Percentiles rank a stretch among this genome's conserved stretches.
phyloP scores from a whole-genome alignment of 1,140 invertebrate genomes.

The Ooceraea biroi region DNA sequence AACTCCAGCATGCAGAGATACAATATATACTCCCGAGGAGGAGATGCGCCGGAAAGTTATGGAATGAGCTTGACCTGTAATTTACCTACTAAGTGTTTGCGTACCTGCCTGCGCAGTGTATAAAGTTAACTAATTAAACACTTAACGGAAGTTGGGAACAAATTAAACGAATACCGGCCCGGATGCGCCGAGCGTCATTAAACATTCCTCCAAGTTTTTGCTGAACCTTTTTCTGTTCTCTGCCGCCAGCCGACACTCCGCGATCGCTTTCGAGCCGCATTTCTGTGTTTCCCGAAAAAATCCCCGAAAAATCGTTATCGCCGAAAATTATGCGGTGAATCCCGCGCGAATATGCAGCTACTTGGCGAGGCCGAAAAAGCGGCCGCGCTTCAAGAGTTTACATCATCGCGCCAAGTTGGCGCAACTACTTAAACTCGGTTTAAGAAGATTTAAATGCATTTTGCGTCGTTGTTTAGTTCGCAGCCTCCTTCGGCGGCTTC shows the following conservation, averaged over 20 bases:
- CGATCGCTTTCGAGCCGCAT: constrained; percentile 42
- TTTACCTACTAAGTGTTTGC: constrained; percentile 83
- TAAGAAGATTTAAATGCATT: constrained; percentile 63
- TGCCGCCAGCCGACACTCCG: constrained; percentile 25
- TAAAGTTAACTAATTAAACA: constrained; percentile 84
- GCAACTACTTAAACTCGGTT: constrained; percentile 63
- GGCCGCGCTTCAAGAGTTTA: constrained; percentile 27
- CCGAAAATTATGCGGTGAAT: constrained; percentile 37
- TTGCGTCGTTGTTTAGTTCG: constrained; percentile 56
- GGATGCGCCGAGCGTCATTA: constrained; percentile 69
- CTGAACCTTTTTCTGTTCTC: constrained; percentile 52
- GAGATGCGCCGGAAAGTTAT: constrained; percentile 78
- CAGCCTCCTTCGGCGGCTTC: neutral
- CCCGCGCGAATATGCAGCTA: constrained; percentile 29
- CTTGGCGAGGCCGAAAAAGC: neutral
- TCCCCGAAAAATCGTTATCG: constrained; percentile 58
- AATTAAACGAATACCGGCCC: constrained; percentile 79
- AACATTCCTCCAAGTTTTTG: constrained; percentile 76
- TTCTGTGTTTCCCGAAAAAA: constrained; percentile 23
- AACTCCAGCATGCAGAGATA: constrained; percentile 70
- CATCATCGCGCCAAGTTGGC: constrained; percentile 34
- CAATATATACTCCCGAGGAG: constrained; percentile 70
- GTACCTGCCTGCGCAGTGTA: constrained; percentile 73
- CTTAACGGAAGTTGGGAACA: constrained; percentile 80
- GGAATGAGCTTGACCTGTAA: constrained; percentile 80